Evolutionary conservation across 2,797 vertebrate genomes (phyloP).

Genomic region (Siniperca scherzeri): DNA sequence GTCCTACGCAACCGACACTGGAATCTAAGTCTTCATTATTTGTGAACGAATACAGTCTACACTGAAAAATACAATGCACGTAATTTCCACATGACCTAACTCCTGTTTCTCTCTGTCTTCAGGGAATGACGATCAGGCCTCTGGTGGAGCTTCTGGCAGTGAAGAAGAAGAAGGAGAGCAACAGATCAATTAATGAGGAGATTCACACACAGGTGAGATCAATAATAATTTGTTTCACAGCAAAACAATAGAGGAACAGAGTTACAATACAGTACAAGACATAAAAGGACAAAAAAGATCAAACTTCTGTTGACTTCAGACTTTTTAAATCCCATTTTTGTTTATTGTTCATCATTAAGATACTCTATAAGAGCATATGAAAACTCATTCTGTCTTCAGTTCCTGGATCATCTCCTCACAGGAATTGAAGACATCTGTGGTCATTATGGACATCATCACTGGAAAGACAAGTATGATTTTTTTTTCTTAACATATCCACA

Average conservation of each 20-base stretch:
- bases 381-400: conserved; percentile 77
- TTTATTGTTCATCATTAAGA: not conserved
- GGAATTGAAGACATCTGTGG: conserved; percentile 96
- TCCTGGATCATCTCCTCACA: conserved; percentile 95
- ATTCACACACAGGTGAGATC: conserved; percentile 90
- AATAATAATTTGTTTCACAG: no score
- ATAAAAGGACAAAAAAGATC: not conserved
- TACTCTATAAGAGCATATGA: not conserved
- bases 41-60: not conserved
- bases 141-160: conserved; percentile 95
- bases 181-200: conserved; percentile 95
- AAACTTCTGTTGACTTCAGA: not conserved
- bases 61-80: conserved; percentile 25
- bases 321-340: not conserved
- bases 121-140: conserved; percentile 98
- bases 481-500: not conserved
- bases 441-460: conserved; percentile 96
- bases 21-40: not conserved
- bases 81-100: conserved; percentile 83
- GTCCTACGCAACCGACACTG: no score
- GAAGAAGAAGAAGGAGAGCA: conserved; percentile 94
- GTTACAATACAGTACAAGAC: not conserved
- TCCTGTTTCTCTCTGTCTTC: conserved; percentile 8
- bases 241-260: not conserved
- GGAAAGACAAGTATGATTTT: conserved; percentile 95